phyloP scores from a whole-genome alignment of 2,888 invertebrate genomes.

The Thereva unica region DNA sequence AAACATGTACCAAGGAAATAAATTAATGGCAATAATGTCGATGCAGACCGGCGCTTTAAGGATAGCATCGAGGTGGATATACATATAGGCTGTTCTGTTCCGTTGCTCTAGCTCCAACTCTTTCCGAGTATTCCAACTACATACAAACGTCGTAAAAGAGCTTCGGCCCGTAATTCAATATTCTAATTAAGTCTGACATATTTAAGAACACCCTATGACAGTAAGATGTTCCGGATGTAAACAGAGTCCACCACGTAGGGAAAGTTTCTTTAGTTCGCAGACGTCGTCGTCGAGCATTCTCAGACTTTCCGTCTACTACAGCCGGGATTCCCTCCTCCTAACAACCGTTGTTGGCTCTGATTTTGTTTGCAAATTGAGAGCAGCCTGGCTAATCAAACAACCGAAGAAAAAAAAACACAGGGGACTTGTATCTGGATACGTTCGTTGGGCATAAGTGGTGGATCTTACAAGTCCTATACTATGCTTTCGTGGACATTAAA shows the following conservation, averaged over 20 bases:
- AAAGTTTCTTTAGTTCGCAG: conserved; percentile 7
- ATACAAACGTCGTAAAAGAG: not conserved
- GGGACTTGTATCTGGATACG: no score
- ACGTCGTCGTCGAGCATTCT: not conserved
- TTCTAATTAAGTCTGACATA: conserved; percentile 40
- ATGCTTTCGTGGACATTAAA: not conserved
- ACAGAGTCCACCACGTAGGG: conserved; percentile 3
- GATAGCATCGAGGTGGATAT: not conserved
- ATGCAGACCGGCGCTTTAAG: conserved; percentile 3
- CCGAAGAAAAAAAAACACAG: not conserved
- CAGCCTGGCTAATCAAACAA: conserved; percentile 28
- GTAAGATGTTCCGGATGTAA: conserved; percentile 7
- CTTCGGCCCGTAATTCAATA: conserved; percentile 23
- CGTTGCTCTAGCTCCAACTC: not conserved
- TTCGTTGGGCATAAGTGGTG: no score
- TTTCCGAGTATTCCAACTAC: not conserved
- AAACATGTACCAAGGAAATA: conserved; percentile 28
- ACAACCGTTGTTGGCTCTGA: conserved; percentile 15
- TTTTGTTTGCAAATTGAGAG: conserved; percentile 34
- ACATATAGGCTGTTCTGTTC: not conserved
- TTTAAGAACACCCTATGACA: not conserved
- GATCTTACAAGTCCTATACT: not conserved
- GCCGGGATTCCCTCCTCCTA: not conserved
- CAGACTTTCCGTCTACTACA: not conserved
- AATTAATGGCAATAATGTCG: conserved; percentile 19